Base-by-base conservation (phyloP, 1,140 invertebrate species). In the Drosophila parvula region DNA sequence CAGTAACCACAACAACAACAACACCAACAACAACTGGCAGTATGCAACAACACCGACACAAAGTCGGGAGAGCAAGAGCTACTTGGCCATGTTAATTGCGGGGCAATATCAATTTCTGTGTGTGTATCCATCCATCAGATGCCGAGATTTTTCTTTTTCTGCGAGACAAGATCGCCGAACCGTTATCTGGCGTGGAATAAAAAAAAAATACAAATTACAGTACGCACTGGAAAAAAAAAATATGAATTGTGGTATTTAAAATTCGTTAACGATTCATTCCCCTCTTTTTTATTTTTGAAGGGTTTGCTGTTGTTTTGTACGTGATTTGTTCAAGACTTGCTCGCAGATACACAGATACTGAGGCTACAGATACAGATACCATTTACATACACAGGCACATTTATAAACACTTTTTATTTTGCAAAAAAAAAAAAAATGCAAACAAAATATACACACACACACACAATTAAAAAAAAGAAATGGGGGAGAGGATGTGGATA, bases 81-180 rank as follows among this genome's bases (percentile, higher is more conserved):
- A 64, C 74, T 77, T 76, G 45, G 57, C 59, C 62, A 78, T 68
- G 79, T 62, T 78, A 74, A 82, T 82, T 82, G 58, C 53, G 70
- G 18, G 45, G 60, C 57, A 45, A 57, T 81, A 81, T 81, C 74
- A 78, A 78, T 81, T 78, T 71, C 56, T 79, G 44, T 77, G 51
- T 76, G 18, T 74, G 44, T 68, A 58, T 84, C 74, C 74, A 81
- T 81, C 68, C 62, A 58, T 55, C 58, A 81, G 74, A 80, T 78
- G 70, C 59, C 59, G 55, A 62, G 16, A 45, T 12, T 53, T 57
- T 43, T 65, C 48, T 47, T 22, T 76, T 58, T 43, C 51, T 57
- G 57, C 44, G 51, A 60, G 48, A 60, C 59, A 62, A 69, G 65
- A 74, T 83, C 81, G 59, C 57, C 44, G 55, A 68, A 82, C 70